Evolutionary conservation across 2,888 invertebrate species (phyloP).

Genomic region (Xylophagus ater): DNA sequence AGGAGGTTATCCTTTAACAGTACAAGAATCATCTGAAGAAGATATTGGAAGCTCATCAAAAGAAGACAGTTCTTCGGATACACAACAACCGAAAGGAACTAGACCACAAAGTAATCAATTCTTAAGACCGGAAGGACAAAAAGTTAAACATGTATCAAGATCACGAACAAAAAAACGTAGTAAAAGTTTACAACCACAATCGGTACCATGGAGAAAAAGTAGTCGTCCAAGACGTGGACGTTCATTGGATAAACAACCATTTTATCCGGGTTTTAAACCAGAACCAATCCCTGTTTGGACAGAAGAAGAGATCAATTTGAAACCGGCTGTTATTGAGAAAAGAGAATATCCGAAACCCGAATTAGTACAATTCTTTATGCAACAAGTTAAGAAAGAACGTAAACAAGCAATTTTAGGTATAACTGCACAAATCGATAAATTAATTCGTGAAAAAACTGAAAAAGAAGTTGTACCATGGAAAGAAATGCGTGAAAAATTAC

Average conservation of each 20-base stretch:
- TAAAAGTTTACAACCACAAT: constrained; percentile 36
- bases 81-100: constrained; percentile 20
- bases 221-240: constrained; percentile 33
- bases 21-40: constrained; percentile 36
- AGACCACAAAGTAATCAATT: constrained; percentile 25
- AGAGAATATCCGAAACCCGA: constrained; percentile 44
- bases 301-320: constrained; percentile 49
- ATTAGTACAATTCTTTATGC: constrained; percentile 39
- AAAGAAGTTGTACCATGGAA: constrained; percentile 37
- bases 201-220: constrained; percentile 36
- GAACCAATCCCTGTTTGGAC: constrained; percentile 48
- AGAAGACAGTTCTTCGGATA: constrained; percentile 35
- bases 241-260: constrained; percentile 40
- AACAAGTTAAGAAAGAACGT: constrained; percentile 43
- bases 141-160: constrained; percentile 27
- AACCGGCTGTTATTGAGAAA: constrained; percentile 46
- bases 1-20: constrained; percentile 33
- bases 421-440: constrained; percentile 33
- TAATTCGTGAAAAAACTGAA: constrained; percentile 34
- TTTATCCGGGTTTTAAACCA: constrained; percentile 35
- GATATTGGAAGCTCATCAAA: constrained; percentile 36
- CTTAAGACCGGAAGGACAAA: constrained; percentile 27
- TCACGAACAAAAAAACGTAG: constrained; percentile 35
- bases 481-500: constrained; percentile 35
- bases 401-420: constrained; percentile 35